phyloP scores from a whole-genome alignment of 37 sponge, comb jelly and placozoan genomes.

The Tethya wilhelma region DNA sequence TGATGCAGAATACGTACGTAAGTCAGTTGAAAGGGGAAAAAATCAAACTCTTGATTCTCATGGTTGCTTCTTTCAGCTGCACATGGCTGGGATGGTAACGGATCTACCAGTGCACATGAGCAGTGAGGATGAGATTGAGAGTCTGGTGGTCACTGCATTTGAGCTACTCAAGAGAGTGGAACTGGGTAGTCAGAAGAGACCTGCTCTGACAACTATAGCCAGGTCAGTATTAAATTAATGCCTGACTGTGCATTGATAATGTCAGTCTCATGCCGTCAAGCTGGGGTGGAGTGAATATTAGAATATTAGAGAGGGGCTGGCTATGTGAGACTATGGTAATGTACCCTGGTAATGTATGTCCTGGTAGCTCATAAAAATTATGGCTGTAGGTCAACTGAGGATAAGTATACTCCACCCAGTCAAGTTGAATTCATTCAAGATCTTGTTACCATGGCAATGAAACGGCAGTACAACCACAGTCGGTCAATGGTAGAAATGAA shows the following conservation, averaged over 20 bases:
- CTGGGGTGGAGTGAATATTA: no score
- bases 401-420: conserved; percentile 73
- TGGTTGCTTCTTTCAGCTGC: conserved; percentile 35
- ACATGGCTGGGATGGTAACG: conserved; percentile 69
- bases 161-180: conserved; percentile 1
- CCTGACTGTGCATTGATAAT: not conserved
- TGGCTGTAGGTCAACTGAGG: conserved; percentile 64
- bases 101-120: conserved; percentile 84
- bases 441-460: no score
- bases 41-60: not conserved
- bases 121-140: conserved; percentile 34
- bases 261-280: not conserved
- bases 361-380: no score
- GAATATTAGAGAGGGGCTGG: no score
- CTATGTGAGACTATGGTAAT: no score
- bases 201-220: conserved; percentile 68
- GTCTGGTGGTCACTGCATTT: conserved; percentile 9
- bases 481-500: no score
- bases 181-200: not conserved
- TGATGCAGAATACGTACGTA: conserved; percentile 26
- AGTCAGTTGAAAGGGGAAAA: not conserved
- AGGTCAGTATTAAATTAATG: no score
- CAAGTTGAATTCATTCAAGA: conserved; percentile 75
- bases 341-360: no score
- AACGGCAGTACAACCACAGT: no score